These are phyloP conservation scores for Leguminivora glycinivorella DNA, from an alignment of 1,140 invertebrate species.

Conservation along the genomic window DNA sequence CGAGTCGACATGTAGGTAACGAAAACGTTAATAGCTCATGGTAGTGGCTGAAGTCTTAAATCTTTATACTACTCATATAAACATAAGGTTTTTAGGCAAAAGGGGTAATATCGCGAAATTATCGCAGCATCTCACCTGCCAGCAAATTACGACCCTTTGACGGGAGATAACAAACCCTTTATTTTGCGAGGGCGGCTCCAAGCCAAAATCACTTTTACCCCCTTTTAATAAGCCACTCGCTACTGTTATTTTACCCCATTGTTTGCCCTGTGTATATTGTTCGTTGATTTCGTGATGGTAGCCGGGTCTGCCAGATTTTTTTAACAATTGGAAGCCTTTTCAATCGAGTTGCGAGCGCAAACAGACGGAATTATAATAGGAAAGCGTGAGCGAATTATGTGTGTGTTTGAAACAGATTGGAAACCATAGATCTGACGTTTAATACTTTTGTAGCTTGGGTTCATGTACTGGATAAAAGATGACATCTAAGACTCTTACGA, in stretches of 20 bases:
- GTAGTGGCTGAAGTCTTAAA: too few relatives aligned
- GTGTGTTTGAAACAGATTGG: conserved; percentile 4
- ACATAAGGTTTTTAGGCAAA: not conserved
- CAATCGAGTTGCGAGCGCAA: not conserved
- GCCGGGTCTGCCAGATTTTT: conserved; percentile 58
- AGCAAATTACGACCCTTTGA: not conserved
- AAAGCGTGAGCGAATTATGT: not conserved
- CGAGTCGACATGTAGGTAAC: too few relatives aligned
- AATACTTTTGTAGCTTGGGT: not conserved
- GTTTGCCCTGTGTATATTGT: conserved; percentile 35
- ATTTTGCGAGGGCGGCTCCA: not conserved
- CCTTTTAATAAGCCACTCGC: conserved; percentile 35
- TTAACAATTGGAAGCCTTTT: conserved; percentile 46
- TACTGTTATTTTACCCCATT: conserved; percentile 49
- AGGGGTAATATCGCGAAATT: not conserved
- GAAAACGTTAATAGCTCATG: too few relatives aligned
- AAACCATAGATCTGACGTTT: conserved; percentile 6
- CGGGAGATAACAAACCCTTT: conserved; percentile 1
- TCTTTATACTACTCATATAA: not conserved
- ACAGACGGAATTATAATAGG: conserved; percentile 1
- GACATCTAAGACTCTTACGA: too few relatives aligned
- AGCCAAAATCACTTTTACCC: not conserved
- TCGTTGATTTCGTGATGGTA: conserved; percentile 56
- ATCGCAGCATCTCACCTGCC: not conserved
- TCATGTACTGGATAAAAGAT: too few relatives aligned